Evolutionary conservation across 2,113 vertebrate species (phyloP).

Genomic region (Atlantisia rogersi): DNA sequence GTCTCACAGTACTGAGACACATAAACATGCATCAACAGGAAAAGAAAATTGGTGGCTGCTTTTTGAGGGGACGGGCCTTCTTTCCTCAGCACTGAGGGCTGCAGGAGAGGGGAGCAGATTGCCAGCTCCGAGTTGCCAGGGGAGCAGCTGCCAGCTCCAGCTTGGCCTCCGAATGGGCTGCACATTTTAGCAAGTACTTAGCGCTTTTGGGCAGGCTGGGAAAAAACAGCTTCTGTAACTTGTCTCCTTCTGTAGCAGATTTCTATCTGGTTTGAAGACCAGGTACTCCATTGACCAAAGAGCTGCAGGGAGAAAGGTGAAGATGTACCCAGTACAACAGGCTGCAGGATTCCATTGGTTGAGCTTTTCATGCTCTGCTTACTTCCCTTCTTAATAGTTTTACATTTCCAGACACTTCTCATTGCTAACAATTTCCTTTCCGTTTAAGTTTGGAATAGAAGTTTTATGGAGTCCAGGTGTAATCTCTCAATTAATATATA

Average conservation of each 20-base stretch:
- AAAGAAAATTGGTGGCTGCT: background rate
- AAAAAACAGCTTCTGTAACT: slow-evolving; percentile 22
- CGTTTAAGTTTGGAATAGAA: background rate
- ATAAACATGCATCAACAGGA: background rate
- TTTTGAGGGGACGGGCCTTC: background rate
- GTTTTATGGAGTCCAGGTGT: background rate
- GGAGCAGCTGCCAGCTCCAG: slow-evolving; percentile 13
- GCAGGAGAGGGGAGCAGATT: background rate
- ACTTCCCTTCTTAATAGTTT: background rate
- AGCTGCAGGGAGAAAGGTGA: background rate
- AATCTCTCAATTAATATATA: background rate
- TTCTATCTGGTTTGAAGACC: background rate
- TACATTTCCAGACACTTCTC: background rate
- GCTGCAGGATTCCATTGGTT: background rate
- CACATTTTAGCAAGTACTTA: slow-evolving; percentile 31
- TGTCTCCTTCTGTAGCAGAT: background rate
- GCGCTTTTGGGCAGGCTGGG: background rate
- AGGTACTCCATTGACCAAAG: background rate
- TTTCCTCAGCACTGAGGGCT: background rate
- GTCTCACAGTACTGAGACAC: background rate
- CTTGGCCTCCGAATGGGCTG: background rate
- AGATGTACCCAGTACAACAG: background rate
- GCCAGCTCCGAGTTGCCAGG: background rate
- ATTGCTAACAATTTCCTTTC: background rate
- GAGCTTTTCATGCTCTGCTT: background rate